phyloP scores from a whole-genome alignment of 2,888 invertebrate species.

The Dysmachus trigonus region DNA sequence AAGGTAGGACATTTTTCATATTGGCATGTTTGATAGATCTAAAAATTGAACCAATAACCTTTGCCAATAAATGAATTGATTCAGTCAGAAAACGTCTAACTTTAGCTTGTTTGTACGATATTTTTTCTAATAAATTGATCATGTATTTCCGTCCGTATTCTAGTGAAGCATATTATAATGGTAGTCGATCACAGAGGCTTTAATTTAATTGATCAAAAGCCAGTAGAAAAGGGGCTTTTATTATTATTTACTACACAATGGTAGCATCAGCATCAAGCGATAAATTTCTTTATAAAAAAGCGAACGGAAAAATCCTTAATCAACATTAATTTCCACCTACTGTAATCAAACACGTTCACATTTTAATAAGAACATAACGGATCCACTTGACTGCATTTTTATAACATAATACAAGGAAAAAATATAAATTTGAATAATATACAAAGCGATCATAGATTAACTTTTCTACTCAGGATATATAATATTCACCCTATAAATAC shows the following conservation, averaged over 20 bases:
- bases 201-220: background rate
- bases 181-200: background rate
- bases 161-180: background rate
- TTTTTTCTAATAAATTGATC: background rate
- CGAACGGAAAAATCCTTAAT: background rate
- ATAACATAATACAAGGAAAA: background rate
- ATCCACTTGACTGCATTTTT: constrained; percentile 35
- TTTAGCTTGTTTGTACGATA: background rate
- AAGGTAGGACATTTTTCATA: too few species aligned
- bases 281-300: background rate
- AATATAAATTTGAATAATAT: constrained; percentile 2
- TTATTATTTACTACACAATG: background rate
- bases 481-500: constrained; percentile 35
- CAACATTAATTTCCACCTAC: constrained; percentile 1
- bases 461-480: constrained; percentile 38
- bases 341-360: background rate
- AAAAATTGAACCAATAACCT: too few species aligned
- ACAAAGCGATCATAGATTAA: constrained; percentile 30
- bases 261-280: background rate
- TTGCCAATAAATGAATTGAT: too few species aligned
- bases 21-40: too few species aligned
- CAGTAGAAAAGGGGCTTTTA: background rate
- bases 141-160: background rate
- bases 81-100: background rate
- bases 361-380: constrained; percentile 5